Evolutionary conservation across 2,113 vertebrate genomes (phyloP).

Genomic region (Onychostruthus taczanowskii): DNA sequence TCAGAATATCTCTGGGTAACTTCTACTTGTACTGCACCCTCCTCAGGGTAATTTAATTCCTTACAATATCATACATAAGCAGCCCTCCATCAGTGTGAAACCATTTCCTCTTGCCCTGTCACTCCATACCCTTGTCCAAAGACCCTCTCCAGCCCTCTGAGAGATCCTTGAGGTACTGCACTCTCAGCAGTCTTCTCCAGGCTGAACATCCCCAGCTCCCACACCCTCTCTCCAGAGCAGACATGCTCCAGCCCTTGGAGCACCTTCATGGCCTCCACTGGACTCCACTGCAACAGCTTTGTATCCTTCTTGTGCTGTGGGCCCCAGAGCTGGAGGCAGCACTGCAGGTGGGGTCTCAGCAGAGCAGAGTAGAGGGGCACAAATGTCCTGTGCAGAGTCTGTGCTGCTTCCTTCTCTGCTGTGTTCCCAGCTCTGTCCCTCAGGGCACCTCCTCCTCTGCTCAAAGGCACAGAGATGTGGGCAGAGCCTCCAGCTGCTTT

Average conservation of each 20-base stretch:
- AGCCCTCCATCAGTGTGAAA: background rate
- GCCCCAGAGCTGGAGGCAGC: background rate
- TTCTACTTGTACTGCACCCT: rapidly evolving
- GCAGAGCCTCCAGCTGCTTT: background rate
- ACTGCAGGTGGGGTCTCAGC: too few species aligned
- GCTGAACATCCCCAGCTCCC: background rate
- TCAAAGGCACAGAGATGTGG: background rate
- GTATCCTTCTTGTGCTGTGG: background rate
- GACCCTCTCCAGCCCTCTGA: background rate
- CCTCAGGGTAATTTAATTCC: background rate
- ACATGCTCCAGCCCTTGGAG: rapidly evolving
- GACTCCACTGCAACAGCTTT: background rate
- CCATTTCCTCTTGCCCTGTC: background rate
- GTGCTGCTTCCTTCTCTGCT: background rate
- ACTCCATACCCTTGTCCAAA: background rate
- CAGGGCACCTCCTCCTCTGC: background rate
- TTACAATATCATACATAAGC: rapidly evolving
- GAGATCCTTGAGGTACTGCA: background rate
- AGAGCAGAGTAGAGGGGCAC: background rate
- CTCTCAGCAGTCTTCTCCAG: background rate
- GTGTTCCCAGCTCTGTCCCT: background rate
- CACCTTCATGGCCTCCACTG: background rate
- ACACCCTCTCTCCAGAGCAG: background rate
- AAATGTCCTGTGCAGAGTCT: background rate
- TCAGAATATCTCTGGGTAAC: background rate